Evolutionary conservation across 2,888 invertebrate genomes (phyloP).

Genomic region (Microctonus brassicae): DNA sequence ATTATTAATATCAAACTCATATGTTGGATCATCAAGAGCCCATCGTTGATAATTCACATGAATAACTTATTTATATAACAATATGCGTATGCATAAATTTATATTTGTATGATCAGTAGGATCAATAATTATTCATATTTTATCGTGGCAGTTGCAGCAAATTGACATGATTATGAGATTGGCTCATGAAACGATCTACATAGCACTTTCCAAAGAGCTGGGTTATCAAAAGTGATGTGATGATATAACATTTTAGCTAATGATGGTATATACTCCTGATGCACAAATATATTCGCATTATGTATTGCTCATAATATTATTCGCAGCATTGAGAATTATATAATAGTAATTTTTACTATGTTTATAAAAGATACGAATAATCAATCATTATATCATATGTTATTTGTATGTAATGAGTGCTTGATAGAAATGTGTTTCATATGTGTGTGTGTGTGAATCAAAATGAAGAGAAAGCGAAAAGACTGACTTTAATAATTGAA

Average conservation of each 20-base stretch:
- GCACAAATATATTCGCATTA: conserved; percentile 12
- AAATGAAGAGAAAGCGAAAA: too few relatives aligned
- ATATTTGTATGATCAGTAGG: not conserved
- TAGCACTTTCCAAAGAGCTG: not conserved
- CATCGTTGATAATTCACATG: not conserved
- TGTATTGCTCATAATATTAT: not conserved
- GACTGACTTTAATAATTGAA: too few relatives aligned
- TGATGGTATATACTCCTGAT: not conserved
- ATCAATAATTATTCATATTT: conserved; percentile 24
- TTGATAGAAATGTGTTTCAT: too few relatives aligned
- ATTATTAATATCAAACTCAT: not conserved
- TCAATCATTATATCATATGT: too few relatives aligned
- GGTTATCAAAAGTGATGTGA: not conserved
- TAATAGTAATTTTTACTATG: too few relatives aligned
- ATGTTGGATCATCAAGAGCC: not conserved
- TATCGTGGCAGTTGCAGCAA: conserved; percentile 23
- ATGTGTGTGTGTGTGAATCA: too few relatives aligned
- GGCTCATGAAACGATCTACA: conserved; percentile 22
- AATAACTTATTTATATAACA: not conserved
- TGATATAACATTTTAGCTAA: conserved; percentile 19
- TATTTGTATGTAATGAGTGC: too few relatives aligned
- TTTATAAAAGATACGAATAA: too few relatives aligned
- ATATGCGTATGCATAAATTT: not conserved
- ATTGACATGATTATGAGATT: conserved; percentile 32
- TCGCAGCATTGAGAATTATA: too few relatives aligned